Percentiles rank a stretch among this genome's conserved stretches.
Conservation (phyloP, 1,140 invertebrate genomes). For the Nymphalis io region DNA sequence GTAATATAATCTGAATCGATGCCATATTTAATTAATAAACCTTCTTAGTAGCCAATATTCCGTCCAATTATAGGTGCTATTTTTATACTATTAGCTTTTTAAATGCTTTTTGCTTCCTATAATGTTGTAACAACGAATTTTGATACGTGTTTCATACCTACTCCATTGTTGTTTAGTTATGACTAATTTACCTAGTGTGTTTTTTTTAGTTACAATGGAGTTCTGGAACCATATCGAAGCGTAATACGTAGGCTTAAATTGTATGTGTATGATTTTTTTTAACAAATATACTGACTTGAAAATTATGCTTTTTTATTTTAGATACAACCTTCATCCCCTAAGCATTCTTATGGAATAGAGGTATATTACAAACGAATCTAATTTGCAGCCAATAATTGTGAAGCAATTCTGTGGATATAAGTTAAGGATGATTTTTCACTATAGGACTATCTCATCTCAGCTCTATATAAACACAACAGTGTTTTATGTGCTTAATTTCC, state of each 20-base stretch:
- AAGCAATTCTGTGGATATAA: too few relatives aligned
- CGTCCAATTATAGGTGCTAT: conserved; percentile 36
- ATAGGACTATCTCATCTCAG: too few relatives aligned
- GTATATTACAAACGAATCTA: too few relatives aligned
- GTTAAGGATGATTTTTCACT: too few relatives aligned
- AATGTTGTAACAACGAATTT: conserved; percentile 65
- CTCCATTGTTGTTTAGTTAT: conserved; percentile 65
- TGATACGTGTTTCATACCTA: conserved; percentile 76
- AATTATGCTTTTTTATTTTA: conserved; percentile 46
- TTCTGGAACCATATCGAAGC: conserved; percentile 75
- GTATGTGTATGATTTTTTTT: conserved; percentile 68
- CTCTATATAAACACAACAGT: too few relatives aligned
- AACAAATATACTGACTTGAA: conserved; percentile 77
- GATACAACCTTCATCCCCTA: neutral
- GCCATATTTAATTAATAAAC: conserved; percentile 35
- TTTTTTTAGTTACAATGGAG: conserved; percentile 65
- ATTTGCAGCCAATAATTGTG: too few relatives aligned
- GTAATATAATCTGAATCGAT: conserved; percentile 31
- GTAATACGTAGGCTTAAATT: conserved; percentile 23
- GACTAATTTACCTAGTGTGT: conserved; percentile 58
- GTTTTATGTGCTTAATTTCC: too few relatives aligned
- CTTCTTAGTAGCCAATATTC: conserved; percentile 28
- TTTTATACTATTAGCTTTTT: conserved; percentile 37
- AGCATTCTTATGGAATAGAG: too few relatives aligned
- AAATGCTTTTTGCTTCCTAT: conserved; percentile 47